phyloP scores from a whole-genome alignment of 2,113 vertebrate species.

The Cottus gobio region DNA sequence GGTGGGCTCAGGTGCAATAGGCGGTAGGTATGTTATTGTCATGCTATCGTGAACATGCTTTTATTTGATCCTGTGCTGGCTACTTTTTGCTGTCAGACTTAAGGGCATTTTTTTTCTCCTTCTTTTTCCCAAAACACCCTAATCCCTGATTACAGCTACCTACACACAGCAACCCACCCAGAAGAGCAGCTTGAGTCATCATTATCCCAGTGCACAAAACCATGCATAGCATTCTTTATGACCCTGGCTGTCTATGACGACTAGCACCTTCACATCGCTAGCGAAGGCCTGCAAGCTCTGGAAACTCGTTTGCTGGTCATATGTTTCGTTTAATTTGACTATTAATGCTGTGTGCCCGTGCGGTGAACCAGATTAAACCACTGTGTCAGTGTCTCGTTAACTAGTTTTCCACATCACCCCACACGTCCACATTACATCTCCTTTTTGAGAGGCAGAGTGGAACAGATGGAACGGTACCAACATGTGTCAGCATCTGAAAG shows the following conservation, averaged over 20 bases:
- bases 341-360: background rate
- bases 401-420: background rate
- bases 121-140: slow-evolving; percentile 33
- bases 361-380: slow-evolving; percentile 8
- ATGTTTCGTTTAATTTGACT: slow-evolving; percentile 13
- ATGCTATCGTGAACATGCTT: slow-evolving; percentile 56
- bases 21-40: slow-evolving; percentile 35
- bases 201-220: slow-evolving; percentile 61
- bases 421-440: background rate
- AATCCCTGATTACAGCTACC: slow-evolving; percentile 72
- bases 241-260: slow-evolving; percentile 18
- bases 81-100: slow-evolving; percentile 36
- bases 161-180: slow-evolving; percentile 48
- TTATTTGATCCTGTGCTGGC: slow-evolving; percentile 41
- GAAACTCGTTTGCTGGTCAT: background rate
- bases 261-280: slow-evolving; percentile 8
- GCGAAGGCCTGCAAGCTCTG: slow-evolving; percentile 14
- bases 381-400: slow-evolving; percentile 2
- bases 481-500: slow-evolving; percentile 26
- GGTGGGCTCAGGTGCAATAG: slow-evolving; percentile 30
- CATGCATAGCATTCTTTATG: slow-evolving; percentile 28
- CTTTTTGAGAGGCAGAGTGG: slow-evolving; percentile 9
- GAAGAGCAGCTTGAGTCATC: slow-evolving; percentile 64
- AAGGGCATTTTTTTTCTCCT: slow-evolving; percentile 19
- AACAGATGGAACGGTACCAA: slow-evolving; percentile 14